A percentile compares a stretch with the other conserved stretches of the same genome.
Evolutionary conservation across 2,888 invertebrate genomes (phyloP).

Genomic region (Hemicrepidius hirtus): DNA sequence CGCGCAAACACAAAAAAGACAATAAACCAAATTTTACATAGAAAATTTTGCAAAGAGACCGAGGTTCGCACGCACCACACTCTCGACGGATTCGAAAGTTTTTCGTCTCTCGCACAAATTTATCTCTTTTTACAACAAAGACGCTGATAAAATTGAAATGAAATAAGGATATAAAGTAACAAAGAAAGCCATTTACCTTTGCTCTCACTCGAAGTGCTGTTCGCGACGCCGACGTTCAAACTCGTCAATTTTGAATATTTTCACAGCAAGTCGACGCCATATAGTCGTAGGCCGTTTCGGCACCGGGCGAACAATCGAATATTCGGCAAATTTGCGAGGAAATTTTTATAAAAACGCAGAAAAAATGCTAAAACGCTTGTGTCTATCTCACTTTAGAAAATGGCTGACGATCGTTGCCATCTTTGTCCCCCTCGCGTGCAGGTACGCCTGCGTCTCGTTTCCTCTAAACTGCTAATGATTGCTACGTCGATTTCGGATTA

Average conservation of each 20-base stretch:
- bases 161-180: constrained; percentile 72
- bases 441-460: constrained; percentile 48
- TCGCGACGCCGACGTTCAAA: constrained; percentile 61
- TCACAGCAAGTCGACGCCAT: constrained; percentile 30
- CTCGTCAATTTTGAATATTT: constrained; percentile 35
- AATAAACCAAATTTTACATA: not conserved
- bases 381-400: constrained; percentile 74
- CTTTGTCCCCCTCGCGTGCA: constrained; percentile 68
- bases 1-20: constrained; percentile 9
- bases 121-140: constrained; percentile 73
- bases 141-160: constrained; percentile 72
- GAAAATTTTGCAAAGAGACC: not conserved
- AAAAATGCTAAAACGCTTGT: constrained; percentile 69
- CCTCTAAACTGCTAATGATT: not conserved
- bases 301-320: constrained; percentile 14
- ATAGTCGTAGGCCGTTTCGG: not conserved
- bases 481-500: constrained; percentile 40
- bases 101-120: constrained; percentile 68
- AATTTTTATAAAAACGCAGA: constrained; percentile 57
- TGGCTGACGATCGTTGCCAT: constrained; percentile 72
- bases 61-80: constrained; percentile 9
- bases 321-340: constrained; percentile 6
- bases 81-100: constrained; percentile 69
- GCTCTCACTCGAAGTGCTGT: constrained; percentile 66
- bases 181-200: constrained; percentile 71